These are phyloP conservation scores for Omphaloscelis lunosa DNA, from an alignment of 2,888 invertebrate genomes.

Conservation along the genomic window DNA sequence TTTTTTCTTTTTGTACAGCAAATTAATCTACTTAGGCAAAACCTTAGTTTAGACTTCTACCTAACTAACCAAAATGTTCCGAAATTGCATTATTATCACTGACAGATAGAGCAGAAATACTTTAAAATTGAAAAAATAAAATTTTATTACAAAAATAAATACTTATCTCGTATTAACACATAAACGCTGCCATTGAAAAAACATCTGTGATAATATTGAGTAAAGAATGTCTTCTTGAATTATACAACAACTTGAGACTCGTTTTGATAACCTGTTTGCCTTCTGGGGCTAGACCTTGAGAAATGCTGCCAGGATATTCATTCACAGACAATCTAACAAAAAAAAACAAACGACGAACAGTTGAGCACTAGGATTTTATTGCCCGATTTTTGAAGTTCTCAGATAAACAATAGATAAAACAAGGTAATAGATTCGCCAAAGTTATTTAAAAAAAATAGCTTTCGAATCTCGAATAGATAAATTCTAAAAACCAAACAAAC, in stretches of 20 bases:
- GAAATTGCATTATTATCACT: not conserved
- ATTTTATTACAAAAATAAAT: constrained; percentile 61
- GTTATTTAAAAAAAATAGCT: constrained; percentile 4
- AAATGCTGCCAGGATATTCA: constrained; percentile 36
- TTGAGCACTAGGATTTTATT: not conserved
- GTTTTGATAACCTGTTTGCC: constrained; percentile 52
- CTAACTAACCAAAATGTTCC: not conserved
- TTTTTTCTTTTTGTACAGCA: not conserved
- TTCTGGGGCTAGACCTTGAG: constrained; percentile 48
- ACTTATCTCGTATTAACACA: constrained; percentile 36
- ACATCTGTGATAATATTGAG: constrained; percentile 62
- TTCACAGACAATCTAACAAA: constrained; percentile 26
- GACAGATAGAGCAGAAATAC: not conserved
- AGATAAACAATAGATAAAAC: too few species aligned
- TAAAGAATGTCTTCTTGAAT: constrained; percentile 42
- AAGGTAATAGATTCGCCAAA: not conserved
- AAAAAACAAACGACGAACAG: constrained; percentile 11
- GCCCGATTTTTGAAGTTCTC: not conserved
- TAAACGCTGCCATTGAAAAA: constrained; percentile 58
- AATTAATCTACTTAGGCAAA: too few species aligned
- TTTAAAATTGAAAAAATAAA: constrained; percentile 14
- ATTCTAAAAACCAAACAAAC: not conserved
- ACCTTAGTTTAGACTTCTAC: not conserved
- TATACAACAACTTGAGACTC: constrained; percentile 44
- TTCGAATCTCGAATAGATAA: constrained; percentile 1